A percentile compares a stretch with the other conserved stretches of the same genome.
phyloP scores from a whole-genome alignment of 2,113 vertebrate species.

The Egretta garzetta region DNA sequence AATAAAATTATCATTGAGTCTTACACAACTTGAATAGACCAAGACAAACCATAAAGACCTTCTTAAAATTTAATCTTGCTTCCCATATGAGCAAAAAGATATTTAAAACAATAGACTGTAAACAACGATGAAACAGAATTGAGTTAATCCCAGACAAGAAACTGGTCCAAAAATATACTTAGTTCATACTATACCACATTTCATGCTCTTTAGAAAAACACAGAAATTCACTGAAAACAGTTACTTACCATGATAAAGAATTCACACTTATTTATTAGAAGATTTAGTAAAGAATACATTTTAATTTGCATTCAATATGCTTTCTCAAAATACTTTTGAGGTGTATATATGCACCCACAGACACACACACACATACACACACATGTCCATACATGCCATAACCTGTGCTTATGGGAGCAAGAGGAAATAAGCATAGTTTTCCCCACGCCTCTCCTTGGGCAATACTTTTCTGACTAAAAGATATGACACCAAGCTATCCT shows the following conservation, averaged over 20 bases:
- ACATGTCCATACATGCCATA: not conserved
- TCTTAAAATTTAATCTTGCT: not conserved
- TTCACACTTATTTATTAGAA: not conserved
- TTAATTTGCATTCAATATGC: not conserved
- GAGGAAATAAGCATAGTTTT: not conserved
- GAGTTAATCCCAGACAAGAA: not conserved
- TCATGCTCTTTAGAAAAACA: not conserved
- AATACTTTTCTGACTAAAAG: not conserved
- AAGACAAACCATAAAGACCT: not conserved
- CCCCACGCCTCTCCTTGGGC: not conserved
- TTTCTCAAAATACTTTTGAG: not conserved
- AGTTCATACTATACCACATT: not conserved
- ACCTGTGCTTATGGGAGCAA: not conserved
- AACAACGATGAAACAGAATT: not conserved
- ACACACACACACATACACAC: not conserved
- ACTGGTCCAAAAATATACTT: not conserved
- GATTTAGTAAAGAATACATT: not conserved
- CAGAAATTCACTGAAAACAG: not conserved
- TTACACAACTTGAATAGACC: not conserved
- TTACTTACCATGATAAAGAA: constrained; percentile 37
- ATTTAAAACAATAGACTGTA: not conserved
- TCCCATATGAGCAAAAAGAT: not conserved
- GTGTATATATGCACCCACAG: not conserved
- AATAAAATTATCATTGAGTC: not conserved
- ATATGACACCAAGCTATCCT: not conserved